These are phyloP conservation scores for Zootermopsis nevadensis DNA, from an alignment of 2,888 invertebrate genomes.

Conservation along the genomic window DNA sequence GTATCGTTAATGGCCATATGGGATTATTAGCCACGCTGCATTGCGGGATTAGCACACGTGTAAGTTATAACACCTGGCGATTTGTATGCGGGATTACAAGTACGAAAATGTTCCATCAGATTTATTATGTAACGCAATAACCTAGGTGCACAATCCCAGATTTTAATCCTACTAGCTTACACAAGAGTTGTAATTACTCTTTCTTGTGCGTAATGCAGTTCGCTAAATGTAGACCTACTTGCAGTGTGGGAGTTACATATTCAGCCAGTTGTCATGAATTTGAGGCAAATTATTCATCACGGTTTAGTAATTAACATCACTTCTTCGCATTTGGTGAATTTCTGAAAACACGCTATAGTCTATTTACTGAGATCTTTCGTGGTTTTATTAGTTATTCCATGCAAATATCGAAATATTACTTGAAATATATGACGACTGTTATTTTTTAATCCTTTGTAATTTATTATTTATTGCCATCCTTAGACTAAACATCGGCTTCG, in stretches of 20 bases:
- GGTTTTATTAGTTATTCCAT: too few species aligned
- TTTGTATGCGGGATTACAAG: slow-evolving; percentile 20
- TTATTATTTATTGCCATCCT: too few species aligned
- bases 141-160: not conserved
- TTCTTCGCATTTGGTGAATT: too few species aligned
- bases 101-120: slow-evolving; percentile 9
- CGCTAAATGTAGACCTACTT: not conserved
- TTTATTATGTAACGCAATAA: slow-evolving; percentile 11
- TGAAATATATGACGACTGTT: too few species aligned
- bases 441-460: too few species aligned
- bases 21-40: not conserved
- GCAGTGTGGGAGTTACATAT: not conserved
- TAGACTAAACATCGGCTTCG: too few species aligned
- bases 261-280: too few species aligned
- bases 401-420: too few species aligned
- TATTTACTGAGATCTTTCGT: too few species aligned
- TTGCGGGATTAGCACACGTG: not conserved
- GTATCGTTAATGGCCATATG: not conserved
- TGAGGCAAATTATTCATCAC: too few species aligned
- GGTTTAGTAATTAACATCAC: too few species aligned
- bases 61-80: slow-evolving; percentile 27
- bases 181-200: not conserved
- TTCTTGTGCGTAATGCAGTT: slow-evolving; percentile 1
- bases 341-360: too few species aligned
- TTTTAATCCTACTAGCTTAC: not conserved